phyloP scores from a whole-genome alignment of 1,140 invertebrate species.

The Pararge aegeria region DNA sequence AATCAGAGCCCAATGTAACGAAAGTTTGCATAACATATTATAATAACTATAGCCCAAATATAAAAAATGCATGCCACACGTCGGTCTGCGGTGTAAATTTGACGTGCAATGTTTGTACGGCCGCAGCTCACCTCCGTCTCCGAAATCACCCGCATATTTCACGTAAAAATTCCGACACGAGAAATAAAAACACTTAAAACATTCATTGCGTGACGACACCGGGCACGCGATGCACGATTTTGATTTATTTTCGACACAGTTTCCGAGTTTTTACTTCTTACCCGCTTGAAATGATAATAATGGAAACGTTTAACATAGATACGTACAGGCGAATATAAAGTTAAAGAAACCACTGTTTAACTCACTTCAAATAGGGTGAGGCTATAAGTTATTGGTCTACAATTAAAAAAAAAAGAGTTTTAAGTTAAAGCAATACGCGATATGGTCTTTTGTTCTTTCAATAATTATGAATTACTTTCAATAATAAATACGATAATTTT shows the following conservation, averaged over 20 bases:
- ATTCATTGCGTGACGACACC: conserved; percentile 50
- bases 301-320: conserved; percentile 3
- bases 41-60: too few species aligned
- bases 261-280: conserved; percentile 15
- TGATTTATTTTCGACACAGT: conserved; percentile 45
- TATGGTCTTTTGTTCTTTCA: too few species aligned
- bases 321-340: not conserved
- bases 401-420: too few species aligned
- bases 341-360: not conserved
- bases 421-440: too few species aligned
- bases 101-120: conserved; percentile 12
- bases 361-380: not conserved
- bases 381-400: not conserved
- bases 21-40: too few species aligned
- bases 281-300: conserved; percentile 4
- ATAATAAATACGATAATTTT: too few species aligned
- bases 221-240: conserved; percentile 54
- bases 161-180: conserved; percentile 40
- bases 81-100: not conserved
- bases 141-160: conserved; percentile 38
- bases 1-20: too few species aligned
- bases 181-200: conserved; percentile 46
- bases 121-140: not conserved
- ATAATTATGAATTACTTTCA: too few species aligned
- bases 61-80: too few species aligned